Base-by-base conservation (phyloP, 2,113 vertebrate species). In the Protobothrops mucrosquamatus region DNA sequence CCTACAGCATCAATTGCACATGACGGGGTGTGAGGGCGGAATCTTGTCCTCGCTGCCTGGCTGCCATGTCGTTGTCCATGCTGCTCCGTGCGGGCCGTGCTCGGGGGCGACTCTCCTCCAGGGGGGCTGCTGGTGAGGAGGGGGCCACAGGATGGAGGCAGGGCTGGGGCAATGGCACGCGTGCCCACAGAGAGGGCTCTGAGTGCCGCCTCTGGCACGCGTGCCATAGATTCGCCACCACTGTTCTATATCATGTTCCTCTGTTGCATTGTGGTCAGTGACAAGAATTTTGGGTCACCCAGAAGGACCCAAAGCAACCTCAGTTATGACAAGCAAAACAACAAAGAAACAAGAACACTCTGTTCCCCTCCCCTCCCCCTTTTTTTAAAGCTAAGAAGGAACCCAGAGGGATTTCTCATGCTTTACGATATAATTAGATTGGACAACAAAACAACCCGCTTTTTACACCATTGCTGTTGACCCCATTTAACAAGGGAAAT, bases 401-500 rank as follows among this genome's bases (percentile, higher is more conserved):
- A 91, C 15, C 96, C 94, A 85, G 85, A 69, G 96, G 93, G 95
- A 96, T 95, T 95, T 94, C 90, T 96, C 93, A 89, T 52, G 46
- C 55, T 95, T 87, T 9, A 64, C 92, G 3, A 94, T 95, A 96
- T 94, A 96, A 96, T 97, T 97, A 96, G 95, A 96, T 57, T 57
- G 89, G 95, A 92, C 93, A 96, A 95, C 93, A 92, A 96, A 94
- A 94, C 94, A 94, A 95, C 69, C 81, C 91, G 91, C 93, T 96
- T 95, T 96, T 96, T 95, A 96, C 94, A 96, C 95, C 95, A 95
- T 85, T 94, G 94, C 55, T 94, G 96, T 94, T 93, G 85, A 87
- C 95, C 91, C 29, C 86, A 92, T 96, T 97, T 96, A 97, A 96
- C 95, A 96, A 96, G 94, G 93, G 94, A 96, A 97, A 94, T 96